Evolutionary conservation across 2,797 vertebrate genomes (phyloP).

Genomic region (Sylvia borin): DNA sequence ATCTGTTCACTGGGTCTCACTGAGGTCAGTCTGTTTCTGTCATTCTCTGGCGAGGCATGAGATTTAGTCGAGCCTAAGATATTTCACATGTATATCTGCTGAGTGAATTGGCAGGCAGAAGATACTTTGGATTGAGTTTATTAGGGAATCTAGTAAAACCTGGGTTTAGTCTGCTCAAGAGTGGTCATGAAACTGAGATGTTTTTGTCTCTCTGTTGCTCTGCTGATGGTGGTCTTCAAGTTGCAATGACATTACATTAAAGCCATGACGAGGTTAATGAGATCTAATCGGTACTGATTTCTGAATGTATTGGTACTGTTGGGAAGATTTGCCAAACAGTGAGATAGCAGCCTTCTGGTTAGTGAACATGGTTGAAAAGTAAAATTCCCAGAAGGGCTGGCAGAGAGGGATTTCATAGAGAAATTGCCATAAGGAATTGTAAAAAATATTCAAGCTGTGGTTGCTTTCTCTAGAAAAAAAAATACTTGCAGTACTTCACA

Average conservation of each 20-base stretch:
- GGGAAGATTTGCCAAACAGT: background rate
- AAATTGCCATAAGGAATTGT: background rate
- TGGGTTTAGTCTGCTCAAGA: background rate
- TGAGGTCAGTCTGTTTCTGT: background rate
- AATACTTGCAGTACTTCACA: background rate
- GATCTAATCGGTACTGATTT: background rate
- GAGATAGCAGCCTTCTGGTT: background rate
- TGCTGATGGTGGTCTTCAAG: background rate
- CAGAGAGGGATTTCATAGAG: background rate
- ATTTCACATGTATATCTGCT: background rate
- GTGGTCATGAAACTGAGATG: background rate
- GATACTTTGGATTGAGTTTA: background rate
- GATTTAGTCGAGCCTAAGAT: background rate
- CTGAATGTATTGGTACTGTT: background rate
- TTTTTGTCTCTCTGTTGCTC: background rate
- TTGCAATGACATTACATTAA: background rate
- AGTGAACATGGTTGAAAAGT: background rate
- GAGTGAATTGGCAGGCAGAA: background rate
- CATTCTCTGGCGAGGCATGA: background rate
- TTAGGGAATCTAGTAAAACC: background rate
- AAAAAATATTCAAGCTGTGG: background rate
- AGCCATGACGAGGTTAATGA: background rate
- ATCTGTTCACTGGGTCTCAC: fast-evolving
- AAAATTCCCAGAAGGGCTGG: background rate
- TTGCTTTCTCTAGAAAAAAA: background rate